Base-by-base conservation (phyloP, 2,797 vertebrate genomes). In the Streptopelia turtur region DNA sequence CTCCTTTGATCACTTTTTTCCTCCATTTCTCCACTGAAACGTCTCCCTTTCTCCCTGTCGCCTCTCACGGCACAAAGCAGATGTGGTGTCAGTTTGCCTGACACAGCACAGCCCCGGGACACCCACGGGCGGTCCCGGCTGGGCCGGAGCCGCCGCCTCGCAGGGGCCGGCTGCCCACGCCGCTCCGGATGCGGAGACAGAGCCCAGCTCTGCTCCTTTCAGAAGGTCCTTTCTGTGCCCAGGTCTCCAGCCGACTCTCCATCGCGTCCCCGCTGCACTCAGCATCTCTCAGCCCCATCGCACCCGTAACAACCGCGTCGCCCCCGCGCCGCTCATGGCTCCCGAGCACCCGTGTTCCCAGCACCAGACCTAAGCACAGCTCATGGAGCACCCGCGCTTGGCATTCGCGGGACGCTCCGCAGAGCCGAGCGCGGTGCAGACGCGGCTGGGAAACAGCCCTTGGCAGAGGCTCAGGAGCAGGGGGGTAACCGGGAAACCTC, bases 201-300 rank as follows among this genome's bases (percentile, higher is more conserved):
- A 10, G 56, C 52, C 35, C 5, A 9, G 5, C 1, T 39, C 37
- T 43, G 3, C 3, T 23, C 64, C 83, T 53, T 47, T 49, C 31
- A 31, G 66, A 63, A 82, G 60, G 7, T 45, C 14, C 27, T 24
- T 22, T 17, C 12, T 3, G 2, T 0, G 2, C 56, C 43, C 83
- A 52, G 53, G 10, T 63, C 50, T 24, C 75, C 43, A 64, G 66
- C 2, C 68, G 63, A 17, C 16, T 13, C 13, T 20, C 43, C 57
- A 3, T 5, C 27, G 0, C 0, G 5, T 16, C 37, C 37, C 81
- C 1, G 2, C 49, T 4, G 8, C 0, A 4, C 16, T n/a, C 33
- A 68, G 50, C 77, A 20, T 5, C 71, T 33, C 69, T 7, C 18
- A 76, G 82, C 68, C 57, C 82, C 55, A 4, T 1, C 23, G 83